A percentile compares a stretch with the other conserved stretches of the same genome.
phyloP scores from a whole-genome alignment of 2,113 vertebrate genomes.

The Phalacrocorax brasilianus region DNA sequence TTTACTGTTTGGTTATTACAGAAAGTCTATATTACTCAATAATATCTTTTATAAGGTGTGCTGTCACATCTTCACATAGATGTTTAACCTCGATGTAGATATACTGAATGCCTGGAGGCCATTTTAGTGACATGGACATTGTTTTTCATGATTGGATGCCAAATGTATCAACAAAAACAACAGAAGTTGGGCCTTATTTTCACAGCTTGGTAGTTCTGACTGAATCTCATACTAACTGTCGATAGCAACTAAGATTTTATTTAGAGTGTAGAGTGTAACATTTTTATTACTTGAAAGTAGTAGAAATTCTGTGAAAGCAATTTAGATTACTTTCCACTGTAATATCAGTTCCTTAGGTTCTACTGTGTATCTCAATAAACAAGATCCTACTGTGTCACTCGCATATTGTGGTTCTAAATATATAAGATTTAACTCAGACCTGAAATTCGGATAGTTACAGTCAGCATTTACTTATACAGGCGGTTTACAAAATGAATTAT shows the following conservation, averaged over 20 bases:
- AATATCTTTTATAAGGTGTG: conserved; percentile 84
- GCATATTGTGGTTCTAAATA: conserved; percentile 59
- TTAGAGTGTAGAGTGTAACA: conserved; percentile 73
- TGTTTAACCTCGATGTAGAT: conserved; percentile 83
- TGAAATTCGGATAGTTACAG: conserved; percentile 55
- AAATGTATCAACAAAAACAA: conserved; percentile 77
- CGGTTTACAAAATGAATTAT: conserved; percentile 66
- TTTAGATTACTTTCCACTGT: conserved; percentile 75
- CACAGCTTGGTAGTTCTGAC: conserved; percentile 72
- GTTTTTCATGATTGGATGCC: conserved; percentile 82
- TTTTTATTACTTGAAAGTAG: conserved; percentile 80
- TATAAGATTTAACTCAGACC: conserved; percentile 35
- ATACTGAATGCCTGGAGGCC: conserved; percentile 78
- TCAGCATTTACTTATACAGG: conserved; percentile 57
- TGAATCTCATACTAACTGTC: conserved; percentile 73
- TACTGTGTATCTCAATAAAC: conserved; percentile 75
- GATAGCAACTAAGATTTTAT: conserved; percentile 79
- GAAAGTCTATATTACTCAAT: conserved; percentile 87
- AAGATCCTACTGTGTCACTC: conserved; percentile 37
- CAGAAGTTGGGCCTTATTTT: conserved; percentile 75
- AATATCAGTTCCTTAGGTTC: conserved; percentile 66
- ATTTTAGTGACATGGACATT: conserved; percentile 80
- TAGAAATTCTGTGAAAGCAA: conserved; percentile 75
- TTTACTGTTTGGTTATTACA: conserved; percentile 89
- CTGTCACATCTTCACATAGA: conserved; percentile 84